Conservation (phyloP, 2,888 invertebrate species). For the Drosophila tanythrix region DNA sequence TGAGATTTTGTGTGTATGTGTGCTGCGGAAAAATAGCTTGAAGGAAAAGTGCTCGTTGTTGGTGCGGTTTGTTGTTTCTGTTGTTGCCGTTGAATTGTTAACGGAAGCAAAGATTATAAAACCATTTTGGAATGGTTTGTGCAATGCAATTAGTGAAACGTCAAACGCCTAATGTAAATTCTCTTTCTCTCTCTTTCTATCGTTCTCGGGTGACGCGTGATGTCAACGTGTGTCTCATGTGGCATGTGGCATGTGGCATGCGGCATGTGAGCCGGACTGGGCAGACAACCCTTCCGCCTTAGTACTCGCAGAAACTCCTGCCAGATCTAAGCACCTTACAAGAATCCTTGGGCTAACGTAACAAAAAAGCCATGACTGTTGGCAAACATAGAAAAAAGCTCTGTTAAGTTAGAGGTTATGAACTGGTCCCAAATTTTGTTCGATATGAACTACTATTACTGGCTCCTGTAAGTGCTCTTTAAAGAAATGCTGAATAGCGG, state of each 20-base stretch:
- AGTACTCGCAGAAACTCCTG: not conserved
- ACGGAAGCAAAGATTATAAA: conserved; percentile 77
- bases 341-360: not conserved
- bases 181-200: not conserved
- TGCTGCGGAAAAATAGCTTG: conserved; percentile 30
- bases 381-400: not conserved
- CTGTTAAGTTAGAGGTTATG: not conserved
- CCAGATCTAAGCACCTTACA: not conserved
- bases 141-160: conserved; percentile 69
- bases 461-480: not conserved
- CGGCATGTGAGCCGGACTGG: not conserved
- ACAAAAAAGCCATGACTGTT: not conserved
- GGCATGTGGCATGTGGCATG: conserved; percentile 12
- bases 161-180: conserved; percentile 34
- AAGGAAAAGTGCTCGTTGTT: conserved; percentile 20
- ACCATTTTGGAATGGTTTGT: conserved; percentile 67
- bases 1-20: conserved; percentile 55
- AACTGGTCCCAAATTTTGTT: not conserved
- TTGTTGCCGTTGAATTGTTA: conserved; percentile 50
- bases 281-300: not conserved
- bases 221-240: conserved; percentile 30
- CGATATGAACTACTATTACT: not conserved
- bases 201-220: not conserved
- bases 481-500: not conserved
- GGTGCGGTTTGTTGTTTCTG: conserved; percentile 11